Evolutionary conservation across 2,888 invertebrate species (phyloP).

Genomic region (Hedychridium roseum): DNA sequence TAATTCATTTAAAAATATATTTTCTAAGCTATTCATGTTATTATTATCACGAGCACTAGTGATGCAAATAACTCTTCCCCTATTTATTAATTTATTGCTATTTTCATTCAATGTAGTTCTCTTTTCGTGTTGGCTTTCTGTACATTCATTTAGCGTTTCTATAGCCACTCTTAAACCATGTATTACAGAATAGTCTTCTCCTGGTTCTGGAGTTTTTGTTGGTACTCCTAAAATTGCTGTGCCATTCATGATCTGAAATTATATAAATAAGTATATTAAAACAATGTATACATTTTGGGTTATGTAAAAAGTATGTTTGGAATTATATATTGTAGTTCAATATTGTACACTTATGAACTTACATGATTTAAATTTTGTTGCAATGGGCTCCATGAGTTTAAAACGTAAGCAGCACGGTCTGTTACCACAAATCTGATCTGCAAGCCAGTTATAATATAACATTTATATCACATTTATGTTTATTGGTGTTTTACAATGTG

Average conservation of each 20-base stretch:
- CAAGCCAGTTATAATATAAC: slow-evolving; percentile 6
- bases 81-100: slow-evolving; percentile 64
- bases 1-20: slow-evolving; percentile 84
- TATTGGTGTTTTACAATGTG: too few relatives aligned
- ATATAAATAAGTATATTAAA: slow-evolving; percentile 3
- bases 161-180: slow-evolving; percentile 88
- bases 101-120: slow-evolving; percentile 65
- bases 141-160: slow-evolving; percentile 83
- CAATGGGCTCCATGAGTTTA: slow-evolving; percentile 83
- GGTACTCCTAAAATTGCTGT: slow-evolving; percentile 85
- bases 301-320: not conserved
- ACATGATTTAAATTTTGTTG: slow-evolving; percentile 91
- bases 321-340: too few relatives aligned
- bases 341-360: slow-evolving; percentile 49
- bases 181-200: slow-evolving; percentile 76
- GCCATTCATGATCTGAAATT: slow-evolving; percentile 77
- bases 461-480: too few relatives aligned
- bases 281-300: slow-evolving; percentile 1
- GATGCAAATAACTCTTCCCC: slow-evolving; percentile 89
- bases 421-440: slow-evolving; percentile 87
- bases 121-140: slow-evolving; percentile 76
- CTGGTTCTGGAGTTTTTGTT: slow-evolving; percentile 69
- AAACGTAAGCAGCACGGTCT: slow-evolving; percentile 82
- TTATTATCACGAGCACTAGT: slow-evolving; percentile 89
- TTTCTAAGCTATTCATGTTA: slow-evolving; percentile 85